Evolutionary conservation across 2,888 invertebrate genomes (phyloP).

Genomic region (Ennomos erosarius): DNA sequence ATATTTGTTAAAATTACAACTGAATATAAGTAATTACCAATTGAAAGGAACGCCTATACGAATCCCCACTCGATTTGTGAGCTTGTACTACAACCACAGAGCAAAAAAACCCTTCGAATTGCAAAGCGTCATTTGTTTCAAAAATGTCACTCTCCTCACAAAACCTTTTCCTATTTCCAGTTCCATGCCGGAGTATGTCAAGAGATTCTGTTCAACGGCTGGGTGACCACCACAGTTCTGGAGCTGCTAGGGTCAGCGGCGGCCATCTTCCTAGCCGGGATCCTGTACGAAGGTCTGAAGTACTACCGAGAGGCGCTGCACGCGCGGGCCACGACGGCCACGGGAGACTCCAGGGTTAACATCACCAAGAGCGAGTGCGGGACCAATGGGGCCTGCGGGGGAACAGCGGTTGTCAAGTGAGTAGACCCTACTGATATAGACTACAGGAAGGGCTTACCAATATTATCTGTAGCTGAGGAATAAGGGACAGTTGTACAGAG

Average conservation of each 20-base stretch:
- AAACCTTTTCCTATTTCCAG: conserved; percentile 70
- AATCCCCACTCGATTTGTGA: too few relatives aligned
- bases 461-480: too few relatives aligned
- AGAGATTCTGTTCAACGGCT: conserved; percentile 91
- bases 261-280: conserved; percentile 94
- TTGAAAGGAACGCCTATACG: too few relatives aligned
- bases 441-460: too few relatives aligned
- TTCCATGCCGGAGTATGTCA: conserved; percentile 92
- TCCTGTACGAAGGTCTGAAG: conserved; percentile 98
- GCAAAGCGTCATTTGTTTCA: too few relatives aligned
- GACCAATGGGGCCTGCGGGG: conserved; percentile 62
- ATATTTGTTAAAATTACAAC: too few relatives aligned
- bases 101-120: too few relatives aligned
- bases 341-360: conserved; percentile 75
- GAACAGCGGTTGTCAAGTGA: conserved; percentile 75
- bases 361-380: conserved; percentile 81
- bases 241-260: conserved; percentile 95
- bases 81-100: too few relatives aligned
- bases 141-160: too few relatives aligned
- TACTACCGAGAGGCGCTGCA: conserved; percentile 87
- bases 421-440: conserved; percentile 27
- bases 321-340: conserved; percentile 55
- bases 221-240: conserved; percentile 89
- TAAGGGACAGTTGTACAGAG: too few relatives aligned
- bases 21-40: too few relatives aligned